Conservation (phyloP, 2,113 vertebrate genomes). For the Stictonetta naevosa region DNA sequence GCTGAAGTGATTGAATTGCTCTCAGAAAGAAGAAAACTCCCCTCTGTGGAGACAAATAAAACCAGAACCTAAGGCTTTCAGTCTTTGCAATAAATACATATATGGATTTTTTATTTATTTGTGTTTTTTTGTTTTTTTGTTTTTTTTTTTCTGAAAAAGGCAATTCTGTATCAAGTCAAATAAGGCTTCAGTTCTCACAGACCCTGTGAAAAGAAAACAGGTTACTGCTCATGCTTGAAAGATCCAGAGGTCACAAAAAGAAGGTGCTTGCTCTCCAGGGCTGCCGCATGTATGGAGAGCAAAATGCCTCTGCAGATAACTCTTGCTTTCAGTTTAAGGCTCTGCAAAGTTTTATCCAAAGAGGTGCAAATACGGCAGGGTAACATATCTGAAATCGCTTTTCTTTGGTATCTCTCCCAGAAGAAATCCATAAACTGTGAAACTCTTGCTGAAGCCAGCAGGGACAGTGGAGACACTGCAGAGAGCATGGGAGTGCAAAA, state of each 20-base stretch:
- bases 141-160: neutral
- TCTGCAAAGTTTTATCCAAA: neutral
- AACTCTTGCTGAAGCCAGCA: neutral
- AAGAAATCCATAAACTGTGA: neutral
- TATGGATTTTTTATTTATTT: no score
- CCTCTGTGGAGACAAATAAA: neutral
- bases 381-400: neutral
- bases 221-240: neutral
- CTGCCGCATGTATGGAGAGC: neutral
- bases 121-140: no score
- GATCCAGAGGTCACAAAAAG: neutral
- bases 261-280: neutral
- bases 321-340: neutral
- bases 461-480: neutral
- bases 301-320: neutral
- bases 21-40: neutral
- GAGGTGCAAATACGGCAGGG: neutral
- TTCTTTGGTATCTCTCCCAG: neutral
- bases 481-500: neutral
- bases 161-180: neutral
- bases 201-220: neutral
- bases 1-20: rapidly evolving
- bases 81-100: neutral
- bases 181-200: neutral
- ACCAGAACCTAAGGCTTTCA: neutral